A percentile compares a stretch with the other conserved stretches of the same genome.
phyloP scores from a whole-genome alignment of 2,888 invertebrate genomes.

The Heteromurus nitidus region DNA sequence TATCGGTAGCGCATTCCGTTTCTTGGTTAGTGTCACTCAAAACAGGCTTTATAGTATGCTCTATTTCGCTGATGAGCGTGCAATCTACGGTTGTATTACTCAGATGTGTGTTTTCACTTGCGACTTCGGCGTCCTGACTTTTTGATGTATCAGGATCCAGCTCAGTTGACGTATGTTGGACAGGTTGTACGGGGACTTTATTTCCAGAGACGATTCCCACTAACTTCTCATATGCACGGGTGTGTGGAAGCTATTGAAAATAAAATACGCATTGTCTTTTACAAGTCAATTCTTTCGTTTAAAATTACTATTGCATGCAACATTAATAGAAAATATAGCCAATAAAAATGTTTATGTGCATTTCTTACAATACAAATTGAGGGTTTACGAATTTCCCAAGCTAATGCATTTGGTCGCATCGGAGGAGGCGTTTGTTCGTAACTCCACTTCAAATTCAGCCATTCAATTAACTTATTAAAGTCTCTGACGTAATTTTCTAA shows the following conservation, averaged over 20 bases:
- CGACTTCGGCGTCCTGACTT: neutral
- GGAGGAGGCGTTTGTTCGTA: constrained; percentile 92
- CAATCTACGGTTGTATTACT: constrained; percentile 5
- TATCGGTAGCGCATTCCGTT: constrained; percentile 39
- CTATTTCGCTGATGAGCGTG: neutral
- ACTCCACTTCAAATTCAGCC: constrained; percentile 94
- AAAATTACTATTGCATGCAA: too few relatives aligned
- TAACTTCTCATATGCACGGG: constrained; percentile 24
- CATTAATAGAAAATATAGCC: too few relatives aligned
- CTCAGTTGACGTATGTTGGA: neutral
- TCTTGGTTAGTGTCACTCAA: constrained; percentile 52
- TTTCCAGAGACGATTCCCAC: constrained; percentile 19
- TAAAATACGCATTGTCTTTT: neutral
- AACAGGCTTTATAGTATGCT: constrained; percentile 24
- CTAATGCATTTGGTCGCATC: constrained; percentile 89
- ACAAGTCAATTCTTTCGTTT: too few relatives aligned
- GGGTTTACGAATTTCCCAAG: constrained; percentile 97
- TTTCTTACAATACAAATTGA: constrained; percentile 79
- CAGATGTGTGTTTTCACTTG: neutral
- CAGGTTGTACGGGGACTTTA: neutral
- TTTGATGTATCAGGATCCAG: neutral
- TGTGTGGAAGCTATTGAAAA: constrained; percentile 42
- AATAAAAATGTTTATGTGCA: too few relatives aligned
- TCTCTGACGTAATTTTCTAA: constrained; percentile 95
- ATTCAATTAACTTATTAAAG: constrained; percentile 94